Evolutionary conservation across 2,888 invertebrate species (phyloP), one percentile per base, ranked within the genome.

Genomic region (Orchesellides sinensis): DNA sequence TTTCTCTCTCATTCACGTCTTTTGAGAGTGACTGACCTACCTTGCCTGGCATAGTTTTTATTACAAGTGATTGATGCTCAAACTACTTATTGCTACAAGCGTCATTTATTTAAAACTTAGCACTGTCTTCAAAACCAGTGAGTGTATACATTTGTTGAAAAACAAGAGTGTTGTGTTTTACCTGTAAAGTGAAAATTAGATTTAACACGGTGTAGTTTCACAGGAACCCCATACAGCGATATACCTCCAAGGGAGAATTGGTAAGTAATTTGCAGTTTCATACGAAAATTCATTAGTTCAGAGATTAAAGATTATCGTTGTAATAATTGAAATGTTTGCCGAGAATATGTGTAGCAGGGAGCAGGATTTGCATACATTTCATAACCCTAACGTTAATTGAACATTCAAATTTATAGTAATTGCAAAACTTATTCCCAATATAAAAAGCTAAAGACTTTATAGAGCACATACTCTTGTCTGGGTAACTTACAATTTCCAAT

Each of bases 21-120:
- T 35, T 68, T 73, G 23, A 17, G 35, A 77, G 77, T 68, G 77
- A 77, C 77, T 77, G 77, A 77, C 77, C 77, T 77, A 77, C 56
- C 77, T 68, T 56, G 45, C 29, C 56, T 63, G 56, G 69, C 69
- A 69, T 52, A 25, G 27, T 54, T 23, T 54, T 14, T 25, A 23
- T 54, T 21, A 54, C 14, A 23, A 8, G 23, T 23, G 54, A 54
- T 40, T 17, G 52, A 52, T 52, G 17, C 2, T n/a, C 52, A 40
- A 10, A 40, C 40, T 40, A 40, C 40, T 40, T 65, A 47, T 25
- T n/a, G n/a, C 14, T 52, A 23, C 35, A 14, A 21, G 4, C 32
- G 32, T 25, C 6, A 8, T 12, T n/a, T n/a, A n/a, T n/a, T n/a
- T n/a, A 23, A 23, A 23, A 23, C 5, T 21, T 14, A 29, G 54